phyloP scores from a whole-genome alignment of 2,888 invertebrate genomes.

The Chesias legatella region DNA sequence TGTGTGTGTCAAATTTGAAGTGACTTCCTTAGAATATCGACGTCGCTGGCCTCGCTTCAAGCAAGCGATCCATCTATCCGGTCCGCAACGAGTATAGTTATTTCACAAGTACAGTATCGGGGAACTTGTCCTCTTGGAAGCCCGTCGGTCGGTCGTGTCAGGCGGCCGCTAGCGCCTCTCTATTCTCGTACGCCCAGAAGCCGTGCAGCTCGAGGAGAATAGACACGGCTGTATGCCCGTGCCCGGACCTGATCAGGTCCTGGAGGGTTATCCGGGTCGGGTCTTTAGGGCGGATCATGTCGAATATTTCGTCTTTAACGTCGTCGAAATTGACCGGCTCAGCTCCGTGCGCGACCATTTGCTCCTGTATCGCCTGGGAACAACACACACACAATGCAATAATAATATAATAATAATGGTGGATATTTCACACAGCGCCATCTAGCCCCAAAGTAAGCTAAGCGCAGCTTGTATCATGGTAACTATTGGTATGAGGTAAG shows the following conservation, averaged over 20 bases:
- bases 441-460: too few species aligned
- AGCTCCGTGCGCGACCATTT: conserved; percentile 92
- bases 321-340: conserved; percentile 95
- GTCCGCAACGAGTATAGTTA: too few species aligned
- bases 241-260: conserved; percentile 92
- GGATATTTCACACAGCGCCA: too few species aligned
- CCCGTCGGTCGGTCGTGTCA: neutral
- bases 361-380: conserved; percentile 91
- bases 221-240: conserved; percentile 95
- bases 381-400: neutral
- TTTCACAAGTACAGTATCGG: conserved; percentile 11
- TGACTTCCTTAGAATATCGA: too few species aligned
- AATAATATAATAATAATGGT: too few species aligned
- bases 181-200: conserved; percentile 97
- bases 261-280: conserved; percentile 90
- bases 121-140: neutral
- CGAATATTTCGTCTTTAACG: conserved; percentile 98
- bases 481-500: too few species aligned
- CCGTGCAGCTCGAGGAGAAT: conserved; percentile 97
- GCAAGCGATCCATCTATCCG: too few species aligned
- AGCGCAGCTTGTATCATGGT: too few species aligned
- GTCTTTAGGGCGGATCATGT: conserved; percentile 96
- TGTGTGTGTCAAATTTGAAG: too few species aligned
- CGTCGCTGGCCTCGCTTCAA: too few species aligned
- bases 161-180: conserved; percentile 88